Evolutionary conservation across 2,113 vertebrate species (phyloP).

Genomic region (Protobothrops mucrosquamatus): DNA sequence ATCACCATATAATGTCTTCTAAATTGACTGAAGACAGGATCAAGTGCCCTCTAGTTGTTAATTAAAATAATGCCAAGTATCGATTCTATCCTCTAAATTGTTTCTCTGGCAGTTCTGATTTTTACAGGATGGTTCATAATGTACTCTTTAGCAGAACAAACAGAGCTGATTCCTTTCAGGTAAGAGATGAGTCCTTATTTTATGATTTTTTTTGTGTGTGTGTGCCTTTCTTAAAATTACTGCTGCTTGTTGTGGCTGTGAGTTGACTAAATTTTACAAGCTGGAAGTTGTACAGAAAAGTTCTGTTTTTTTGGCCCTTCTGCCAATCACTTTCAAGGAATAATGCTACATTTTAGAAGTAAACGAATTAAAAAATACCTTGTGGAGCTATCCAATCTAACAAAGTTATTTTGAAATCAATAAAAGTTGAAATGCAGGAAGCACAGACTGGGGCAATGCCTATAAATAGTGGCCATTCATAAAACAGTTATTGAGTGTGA

Average conservation of each 20-base stretch:
- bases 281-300: background rate
- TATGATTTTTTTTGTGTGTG: background rate
- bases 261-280: background rate
- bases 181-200: fast-evolving
- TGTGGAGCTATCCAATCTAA: background rate
- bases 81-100: background rate
- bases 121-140: fast-evolving
- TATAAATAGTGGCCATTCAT: background rate
- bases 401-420: background rate
- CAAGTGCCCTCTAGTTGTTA: constrained; percentile 4
- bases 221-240: background rate
- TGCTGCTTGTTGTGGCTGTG: background rate
- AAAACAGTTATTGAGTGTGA: background rate
- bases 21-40: constrained; percentile 10
- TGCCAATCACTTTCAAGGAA: background rate
- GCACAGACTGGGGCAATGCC: background rate
- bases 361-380: background rate
- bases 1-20: constrained; percentile 19
- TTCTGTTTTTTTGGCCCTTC: background rate
- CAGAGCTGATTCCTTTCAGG: fast-evolving
- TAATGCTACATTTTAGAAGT: background rate
- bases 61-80: constrained; percentile 11
- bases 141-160: fast-evolving
- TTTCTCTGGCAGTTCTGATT: background rate
- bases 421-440: background rate